Evolutionary conservation across 2,797 vertebrate species (phyloP).

Genomic region (Acomys russatus): DNA sequence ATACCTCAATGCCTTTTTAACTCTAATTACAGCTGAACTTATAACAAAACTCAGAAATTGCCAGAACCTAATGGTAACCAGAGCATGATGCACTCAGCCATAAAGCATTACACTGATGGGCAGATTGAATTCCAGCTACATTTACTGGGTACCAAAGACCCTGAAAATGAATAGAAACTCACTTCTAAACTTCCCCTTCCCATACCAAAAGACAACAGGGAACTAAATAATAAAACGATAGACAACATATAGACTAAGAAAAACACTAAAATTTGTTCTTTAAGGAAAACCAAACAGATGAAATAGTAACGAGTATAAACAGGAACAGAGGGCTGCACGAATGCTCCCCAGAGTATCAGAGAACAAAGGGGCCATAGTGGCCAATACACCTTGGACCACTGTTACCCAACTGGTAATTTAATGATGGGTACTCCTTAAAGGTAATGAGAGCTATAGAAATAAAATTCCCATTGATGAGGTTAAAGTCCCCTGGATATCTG

Average conservation of each 20-base stretch:
- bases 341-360: not conserved
- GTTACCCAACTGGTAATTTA: not conserved
- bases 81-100: not conserved
- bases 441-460: not conserved
- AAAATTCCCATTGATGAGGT: not conserved
- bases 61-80: not conserved
- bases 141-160: constrained; percentile 41
- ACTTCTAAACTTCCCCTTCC: not conserved
- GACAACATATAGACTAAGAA: not conserved
- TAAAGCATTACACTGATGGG: not conserved
- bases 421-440: not conserved
- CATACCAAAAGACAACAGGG: not conserved
- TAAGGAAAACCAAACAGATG: not conserved
- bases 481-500: not conserved
- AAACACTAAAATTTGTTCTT: constrained; percentile 44
- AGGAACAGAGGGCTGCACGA: not conserved
- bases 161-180: not conserved
- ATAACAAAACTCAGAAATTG: constrained; percentile 22
- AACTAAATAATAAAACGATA: constrained; percentile 23
- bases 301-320: not conserved
- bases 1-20: not conserved
- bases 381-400: not conserved
- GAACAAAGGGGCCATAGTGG: not conserved
- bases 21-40: not conserved
- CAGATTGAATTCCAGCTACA: constrained; percentile 46